A percentile compares a stretch with the other conserved stretches of the same genome.
These are phyloP conservation scores for Chiridota heheva DNA, from an alignment of 35 echinoderm and acorn worm genomes.

Conservation along the genomic window DNA sequence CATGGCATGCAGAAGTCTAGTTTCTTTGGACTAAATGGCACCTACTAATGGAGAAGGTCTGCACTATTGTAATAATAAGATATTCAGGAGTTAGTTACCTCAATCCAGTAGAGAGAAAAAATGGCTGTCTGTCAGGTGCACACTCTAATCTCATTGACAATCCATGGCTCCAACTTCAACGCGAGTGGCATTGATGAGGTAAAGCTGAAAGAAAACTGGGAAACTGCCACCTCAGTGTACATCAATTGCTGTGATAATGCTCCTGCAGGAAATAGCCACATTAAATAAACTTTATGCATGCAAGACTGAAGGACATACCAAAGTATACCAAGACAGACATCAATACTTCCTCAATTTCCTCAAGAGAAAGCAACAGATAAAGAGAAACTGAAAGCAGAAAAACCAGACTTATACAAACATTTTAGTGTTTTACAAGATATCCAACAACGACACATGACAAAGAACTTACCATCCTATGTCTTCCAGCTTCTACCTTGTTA, in stretches of 20 bases:
- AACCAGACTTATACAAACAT: neutral
- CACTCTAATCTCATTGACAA: slow-evolving; percentile 59
- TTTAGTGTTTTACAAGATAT: neutral
- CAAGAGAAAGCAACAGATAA: neutral
- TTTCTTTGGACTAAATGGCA: slow-evolving; percentile 61
- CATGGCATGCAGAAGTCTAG: slow-evolving; percentile 44
- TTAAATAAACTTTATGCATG: slow-evolving; percentile 41
- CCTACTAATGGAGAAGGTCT: slow-evolving; percentile 25
- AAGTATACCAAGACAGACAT: neutral
- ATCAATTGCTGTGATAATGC: slow-evolving; percentile 40
- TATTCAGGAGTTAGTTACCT: slow-evolving; percentile 58
- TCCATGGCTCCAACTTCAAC: slow-evolving; percentile 45
- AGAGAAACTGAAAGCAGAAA: neutral
- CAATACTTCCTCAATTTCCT: slow-evolving; percentile 10
- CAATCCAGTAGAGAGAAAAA: slow-evolving; percentile 41
- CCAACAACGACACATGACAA: neutral
- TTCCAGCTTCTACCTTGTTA: slow-evolving; percentile 2
- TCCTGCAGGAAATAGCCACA: slow-evolving; percentile 30
- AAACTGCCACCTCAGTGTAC: slow-evolving; percentile 41
- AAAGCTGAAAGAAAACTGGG: slow-evolving; percentile 24
- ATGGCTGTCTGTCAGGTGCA: slow-evolving; percentile 42
- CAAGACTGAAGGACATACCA: neutral
- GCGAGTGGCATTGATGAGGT: slow-evolving; percentile 51
- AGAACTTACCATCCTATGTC: slow-evolving; percentile 7
- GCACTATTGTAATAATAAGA: slow-evolving; percentile 38